phyloP scores from a whole-genome alignment of 2,113 vertebrate genomes.

The Perognathus longimembris region DNA sequence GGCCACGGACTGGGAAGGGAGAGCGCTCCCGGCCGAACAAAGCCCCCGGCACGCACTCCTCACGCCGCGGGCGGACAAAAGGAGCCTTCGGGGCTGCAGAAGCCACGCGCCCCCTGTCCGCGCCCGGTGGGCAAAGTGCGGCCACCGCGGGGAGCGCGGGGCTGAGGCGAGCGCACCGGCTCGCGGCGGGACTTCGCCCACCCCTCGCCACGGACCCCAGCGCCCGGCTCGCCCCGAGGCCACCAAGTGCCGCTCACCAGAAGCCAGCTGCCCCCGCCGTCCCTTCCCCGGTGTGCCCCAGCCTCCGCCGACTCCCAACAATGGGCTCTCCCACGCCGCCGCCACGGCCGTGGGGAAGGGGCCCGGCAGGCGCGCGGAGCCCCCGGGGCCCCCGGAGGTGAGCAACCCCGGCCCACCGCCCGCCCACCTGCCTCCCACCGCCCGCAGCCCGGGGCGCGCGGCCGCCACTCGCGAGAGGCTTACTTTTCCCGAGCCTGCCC shows the following conservation, averaged over 20 bases:
- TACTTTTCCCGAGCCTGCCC: constrained; percentile 97
- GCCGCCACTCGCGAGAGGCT: constrained; percentile 82
- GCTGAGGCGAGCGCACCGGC: not conserved
- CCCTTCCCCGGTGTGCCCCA: constrained; percentile 44
- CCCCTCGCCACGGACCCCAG: constrained; percentile 46
- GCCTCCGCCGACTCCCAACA: constrained; percentile 72
- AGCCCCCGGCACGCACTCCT: constrained; percentile 78
- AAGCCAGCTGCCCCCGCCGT: constrained; percentile 34
- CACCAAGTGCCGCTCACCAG: constrained; percentile 11
- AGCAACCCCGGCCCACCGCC: constrained; percentile 29
- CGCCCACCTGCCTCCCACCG: constrained; percentile 66
- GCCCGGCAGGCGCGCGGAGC: constrained; percentile 15
- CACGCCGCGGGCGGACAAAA: constrained; percentile 80
- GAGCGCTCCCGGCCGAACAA: constrained; percentile 74
- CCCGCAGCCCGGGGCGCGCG: constrained; percentile 39
- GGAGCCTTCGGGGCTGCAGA: constrained; percentile 70
- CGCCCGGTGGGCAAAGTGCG: constrained; percentile 66
- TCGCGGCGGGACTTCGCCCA: constrained; percentile 60
- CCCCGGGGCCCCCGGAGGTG: not conserved
- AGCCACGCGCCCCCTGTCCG: constrained; percentile 77
- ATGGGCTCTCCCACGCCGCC: constrained; percentile 68
- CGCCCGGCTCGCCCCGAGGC: constrained; percentile 16
- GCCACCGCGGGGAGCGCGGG: constrained; percentile 1
- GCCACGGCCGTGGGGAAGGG: constrained; percentile 37
- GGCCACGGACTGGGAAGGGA: constrained; percentile 46